Conservation (phyloP, 2,797 vertebrate species). For the Morelia viridis region DNA sequence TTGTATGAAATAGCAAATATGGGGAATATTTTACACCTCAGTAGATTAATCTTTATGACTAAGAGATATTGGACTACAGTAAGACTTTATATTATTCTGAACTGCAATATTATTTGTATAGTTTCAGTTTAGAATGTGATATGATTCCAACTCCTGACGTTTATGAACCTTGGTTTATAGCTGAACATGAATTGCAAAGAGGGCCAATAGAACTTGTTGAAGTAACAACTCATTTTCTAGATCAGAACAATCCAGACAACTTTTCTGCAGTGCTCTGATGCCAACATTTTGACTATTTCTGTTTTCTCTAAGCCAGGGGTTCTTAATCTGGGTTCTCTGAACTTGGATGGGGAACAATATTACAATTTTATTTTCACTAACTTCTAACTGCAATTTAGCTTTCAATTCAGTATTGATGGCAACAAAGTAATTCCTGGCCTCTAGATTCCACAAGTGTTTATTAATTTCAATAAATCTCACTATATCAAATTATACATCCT, state of each 20-base stretch:
- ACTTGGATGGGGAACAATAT: not conserved
- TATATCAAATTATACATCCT: not conserved
- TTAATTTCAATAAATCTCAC: not conserved
- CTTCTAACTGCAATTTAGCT: not conserved
- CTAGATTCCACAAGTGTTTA: not conserved
- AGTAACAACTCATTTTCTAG: not conserved
- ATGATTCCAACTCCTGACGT: not conserved
- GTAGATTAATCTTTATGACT: slow-evolving; percentile 23
- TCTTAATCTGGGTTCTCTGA: not conserved
- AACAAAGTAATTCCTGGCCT: not conserved
- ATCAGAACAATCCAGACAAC: not conserved
- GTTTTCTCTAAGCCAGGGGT: not conserved
- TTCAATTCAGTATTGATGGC: not conserved
- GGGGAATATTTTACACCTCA: slow-evolving; percentile 41
- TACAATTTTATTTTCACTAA: not conserved
- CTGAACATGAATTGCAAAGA: not conserved
- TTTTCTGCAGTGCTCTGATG: not conserved
- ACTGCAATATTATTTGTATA: not conserved
- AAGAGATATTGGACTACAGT: not conserved
- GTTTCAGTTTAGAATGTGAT: not conserved
- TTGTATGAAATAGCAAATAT: slow-evolving; percentile 25
- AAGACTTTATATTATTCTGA: not conserved
- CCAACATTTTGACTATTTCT: not conserved
- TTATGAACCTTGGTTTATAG: not conserved
- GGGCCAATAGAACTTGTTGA: not conserved